A percentile compares a stretch with the other conserved stretches of the same genome.
Evolutionary conservation across 35 echinoderm and acorn worm genomes (phyloP).

Genomic region (Apostichopus californicus): DNA sequence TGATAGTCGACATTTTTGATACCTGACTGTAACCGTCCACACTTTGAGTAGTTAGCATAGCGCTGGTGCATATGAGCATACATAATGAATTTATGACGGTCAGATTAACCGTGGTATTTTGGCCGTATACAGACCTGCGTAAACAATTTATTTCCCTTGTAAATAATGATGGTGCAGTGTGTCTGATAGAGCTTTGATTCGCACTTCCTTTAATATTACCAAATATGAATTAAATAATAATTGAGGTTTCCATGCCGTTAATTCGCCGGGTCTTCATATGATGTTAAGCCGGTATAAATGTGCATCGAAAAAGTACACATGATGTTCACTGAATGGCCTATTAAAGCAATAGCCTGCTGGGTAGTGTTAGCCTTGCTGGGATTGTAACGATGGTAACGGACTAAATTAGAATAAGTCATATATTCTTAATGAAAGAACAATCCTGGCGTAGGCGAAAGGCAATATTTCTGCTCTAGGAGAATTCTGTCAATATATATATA

Average conservation of each 20-base stretch:
- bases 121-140: background rate
- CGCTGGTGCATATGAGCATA: background rate
- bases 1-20: too few relatives aligned
- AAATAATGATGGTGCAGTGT: background rate
- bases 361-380: too few relatives aligned
- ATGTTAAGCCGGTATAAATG: slow-evolving; percentile 2
- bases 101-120: background rate
- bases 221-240: slow-evolving; percentile 48
- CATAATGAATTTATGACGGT: slow-evolving; percentile 18
- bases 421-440: too few relatives aligned
- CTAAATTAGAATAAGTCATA: too few relatives aligned
- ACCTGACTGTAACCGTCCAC: background rate
- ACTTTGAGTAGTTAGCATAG: slow-evolving; percentile 5
- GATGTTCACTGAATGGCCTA: background rate
- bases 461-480: too few relatives aligned
- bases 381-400: too few relatives aligned
- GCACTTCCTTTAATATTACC: background rate
- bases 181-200: background rate
- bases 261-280: slow-evolving; percentile 13
- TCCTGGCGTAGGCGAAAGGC: too few relatives aligned
- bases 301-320: background rate
- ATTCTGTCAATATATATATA: too few relatives aligned
- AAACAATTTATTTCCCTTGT: slow-evolving; percentile 22
- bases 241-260: background rate
- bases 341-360: background rate